Percentiles rank a stretch among this genome's conserved stretches.
Evolutionary conservation across 1,140 invertebrate species (phyloP).

Genomic region (Trichonephila clavipes): DNA sequence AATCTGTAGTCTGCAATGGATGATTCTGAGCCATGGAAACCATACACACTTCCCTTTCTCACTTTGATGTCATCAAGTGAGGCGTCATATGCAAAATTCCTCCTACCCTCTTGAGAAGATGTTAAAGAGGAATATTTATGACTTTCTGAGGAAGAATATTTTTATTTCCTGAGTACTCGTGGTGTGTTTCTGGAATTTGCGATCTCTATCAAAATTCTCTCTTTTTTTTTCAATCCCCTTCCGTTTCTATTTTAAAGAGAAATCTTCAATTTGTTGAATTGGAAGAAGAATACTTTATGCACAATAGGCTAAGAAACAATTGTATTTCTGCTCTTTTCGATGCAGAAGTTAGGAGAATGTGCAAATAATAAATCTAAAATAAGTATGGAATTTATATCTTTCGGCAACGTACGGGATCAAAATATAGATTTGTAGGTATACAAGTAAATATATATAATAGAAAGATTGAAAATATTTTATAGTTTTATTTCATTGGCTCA

Average conservation of each 20-base stretch:
- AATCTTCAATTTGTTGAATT: slow-evolving; percentile 31
- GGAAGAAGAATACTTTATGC: slow-evolving; percentile 30
- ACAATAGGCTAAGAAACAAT: slow-evolving; percentile 31
- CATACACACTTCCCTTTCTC: not conserved
- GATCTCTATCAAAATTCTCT: slow-evolving; percentile 53
- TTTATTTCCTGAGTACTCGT: slow-evolving; percentile 58
- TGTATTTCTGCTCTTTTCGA: slow-evolving; percentile 22
- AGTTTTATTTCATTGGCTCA: not conserved
- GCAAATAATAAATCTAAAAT: not conserved
- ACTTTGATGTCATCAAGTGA: slow-evolving; percentile 74
- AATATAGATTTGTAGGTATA: not conserved
- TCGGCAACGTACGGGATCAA: not conserved
- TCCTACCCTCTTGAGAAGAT: slow-evolving; percentile 43
- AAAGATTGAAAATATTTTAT: not conserved
- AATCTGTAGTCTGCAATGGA: slow-evolving; percentile 51
- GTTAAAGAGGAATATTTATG: slow-evolving; percentile 75
- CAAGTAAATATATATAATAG: not conserved
- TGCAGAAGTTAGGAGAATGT: not conserved
- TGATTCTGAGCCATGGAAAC: not conserved
- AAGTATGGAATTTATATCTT: not conserved
- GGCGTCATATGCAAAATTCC: slow-evolving; percentile 74
- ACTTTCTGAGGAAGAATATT: slow-evolving; percentile 54
- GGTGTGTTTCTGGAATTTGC: slow-evolving; percentile 68
- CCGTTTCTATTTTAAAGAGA: not conserved
- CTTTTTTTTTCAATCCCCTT: not conserved